Base-by-base conservation (phyloP, 2,888 invertebrate genomes). In the Heliothis peltigera region DNA sequence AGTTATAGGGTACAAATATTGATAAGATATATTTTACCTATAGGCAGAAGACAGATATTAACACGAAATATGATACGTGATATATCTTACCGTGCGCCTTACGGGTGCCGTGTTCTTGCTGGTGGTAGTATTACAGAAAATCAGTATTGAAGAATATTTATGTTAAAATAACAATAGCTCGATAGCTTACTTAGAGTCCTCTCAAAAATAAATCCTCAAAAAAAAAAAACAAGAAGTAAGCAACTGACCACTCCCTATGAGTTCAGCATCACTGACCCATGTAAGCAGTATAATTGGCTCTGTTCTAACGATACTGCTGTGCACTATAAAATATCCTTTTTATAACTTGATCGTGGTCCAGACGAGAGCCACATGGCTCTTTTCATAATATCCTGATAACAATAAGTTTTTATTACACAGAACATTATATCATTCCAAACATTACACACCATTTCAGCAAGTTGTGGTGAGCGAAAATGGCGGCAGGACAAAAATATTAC, bases 1-100 rank as follows among this genome's bases (percentile, higher is more conserved):
- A 39, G 43, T 58, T 55, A 51, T 39, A 74, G 56, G 19, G n/a
- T 15, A 39, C 10, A 67, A 71, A 66, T 65, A 55, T 51, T 49
- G 7, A 8, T n/a, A 15, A 22, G 32, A 15, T 12, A 46, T 7
- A 18, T 64, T 56, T 42, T 64, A 8, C 10, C 28, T 28, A 22
- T 43, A 35, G 35, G 35, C 15, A 15, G 5, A 35, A 15, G 35
- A 12, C 10, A 10, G 12, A 35, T 15, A 35, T 15, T 25, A 25
- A 25, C 25, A 25, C 25, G 25, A 15, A 15, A 15, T 35, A 35
- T 35, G 15, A 35, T 15, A 15, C 8, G 5, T 35, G 15, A 35
- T 35, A 35, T 8, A 35, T 1, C 2, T 10, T 28, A 28, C 10
- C 2, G 3, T 10, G 28, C 8, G 3, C 10, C 25, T 7, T 1